A percentile compares a stretch with the other conserved stretches of the same genome.
Evolutionary conservation across 2,888 invertebrate genomes (phyloP).

Genomic region (Lepidonotus clava): DNA sequence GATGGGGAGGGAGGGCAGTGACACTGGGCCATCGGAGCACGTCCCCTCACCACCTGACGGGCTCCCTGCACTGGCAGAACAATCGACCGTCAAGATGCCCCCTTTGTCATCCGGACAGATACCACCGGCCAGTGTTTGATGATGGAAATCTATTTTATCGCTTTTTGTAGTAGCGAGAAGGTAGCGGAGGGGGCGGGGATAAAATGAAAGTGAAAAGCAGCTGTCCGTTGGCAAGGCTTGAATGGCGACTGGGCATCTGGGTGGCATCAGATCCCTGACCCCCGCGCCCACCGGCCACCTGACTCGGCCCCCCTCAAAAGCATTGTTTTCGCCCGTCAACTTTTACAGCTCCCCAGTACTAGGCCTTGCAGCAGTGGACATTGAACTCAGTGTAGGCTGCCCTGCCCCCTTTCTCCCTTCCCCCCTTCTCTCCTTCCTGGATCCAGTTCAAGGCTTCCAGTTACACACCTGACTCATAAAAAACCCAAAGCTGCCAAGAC

Average conservation of each 20-base stretch:
- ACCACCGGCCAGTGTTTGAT: conserved; percentile 30
- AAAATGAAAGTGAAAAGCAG: conserved; percentile 53
- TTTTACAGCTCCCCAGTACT: not conserved
- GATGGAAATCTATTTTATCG: conserved; percentile 53
- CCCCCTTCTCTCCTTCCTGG: not conserved
- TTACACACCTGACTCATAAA: conserved; percentile 43
- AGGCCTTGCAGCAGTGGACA: not conserved
- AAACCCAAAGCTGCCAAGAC: conserved; percentile 32
- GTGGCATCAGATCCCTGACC: conserved; percentile 48
- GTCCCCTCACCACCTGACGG: conserved; percentile 27
- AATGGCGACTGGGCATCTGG: conserved; percentile 15
- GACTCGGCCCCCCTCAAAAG: not conserved
- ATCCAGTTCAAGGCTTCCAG: conserved; percentile 32
- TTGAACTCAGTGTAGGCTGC: no score
- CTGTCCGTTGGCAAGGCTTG: conserved; percentile 34
- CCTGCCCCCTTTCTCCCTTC: not conserved
- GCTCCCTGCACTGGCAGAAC: not conserved
- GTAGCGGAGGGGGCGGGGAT: conserved; percentile 1
- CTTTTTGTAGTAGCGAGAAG: not conserved
- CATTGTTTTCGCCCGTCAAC: not conserved
- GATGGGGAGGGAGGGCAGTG: not conserved
- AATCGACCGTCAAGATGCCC: not conserved
- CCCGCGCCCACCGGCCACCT: not conserved
- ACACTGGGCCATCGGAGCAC: not conserved
- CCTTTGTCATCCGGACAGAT: conserved; percentile 36